Conservation (phyloP, 2,888 invertebrate species). For the Pyrrhia umbra region DNA sequence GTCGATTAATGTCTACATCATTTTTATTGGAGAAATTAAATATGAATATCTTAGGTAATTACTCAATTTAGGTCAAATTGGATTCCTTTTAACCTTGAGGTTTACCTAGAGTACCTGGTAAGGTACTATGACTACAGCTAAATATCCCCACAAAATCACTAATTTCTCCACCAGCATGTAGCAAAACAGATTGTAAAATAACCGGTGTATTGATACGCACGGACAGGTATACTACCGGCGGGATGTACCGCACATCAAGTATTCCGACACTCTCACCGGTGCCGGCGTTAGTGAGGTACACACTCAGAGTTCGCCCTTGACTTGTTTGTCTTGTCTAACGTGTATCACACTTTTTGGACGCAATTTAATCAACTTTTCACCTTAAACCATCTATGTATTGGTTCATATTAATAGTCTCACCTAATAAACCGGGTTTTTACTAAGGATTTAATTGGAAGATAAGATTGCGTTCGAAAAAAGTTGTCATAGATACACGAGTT, state of each 20-base stretch:
- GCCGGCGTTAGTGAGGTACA: conserved; percentile 93
- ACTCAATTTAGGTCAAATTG: no score
- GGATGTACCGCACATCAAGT: conserved; percentile 97
- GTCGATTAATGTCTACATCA: conserved; percentile 37
- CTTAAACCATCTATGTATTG: neutral
- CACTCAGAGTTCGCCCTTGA: conserved; percentile 78
- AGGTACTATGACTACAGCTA: no score
- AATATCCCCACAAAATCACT: conserved; percentile 7
- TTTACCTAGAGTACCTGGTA: no score
- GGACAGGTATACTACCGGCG: conserved; percentile 91
- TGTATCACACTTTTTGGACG: conserved; percentile 70
- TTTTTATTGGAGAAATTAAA: conserved; percentile 22
- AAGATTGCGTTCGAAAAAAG: conserved; percentile 71
- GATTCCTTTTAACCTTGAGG: no score
- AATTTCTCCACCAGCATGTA: conserved; percentile 30
- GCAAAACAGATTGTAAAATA: conserved; percentile 61
- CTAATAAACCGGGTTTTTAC: neutral
- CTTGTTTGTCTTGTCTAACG: conserved; percentile 75
- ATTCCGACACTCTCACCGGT: conserved; percentile 95
- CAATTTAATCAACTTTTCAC: conserved; percentile 62
- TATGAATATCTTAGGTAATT: no score
- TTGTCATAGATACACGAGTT: conserved; percentile 67
- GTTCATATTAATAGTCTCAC: neutral
- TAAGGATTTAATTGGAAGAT: conserved; percentile 22
- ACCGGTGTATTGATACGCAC: conserved; percentile 77